Conservation (phyloP, 2,113 vertebrate species). For the Mastomys coucha region DNA sequence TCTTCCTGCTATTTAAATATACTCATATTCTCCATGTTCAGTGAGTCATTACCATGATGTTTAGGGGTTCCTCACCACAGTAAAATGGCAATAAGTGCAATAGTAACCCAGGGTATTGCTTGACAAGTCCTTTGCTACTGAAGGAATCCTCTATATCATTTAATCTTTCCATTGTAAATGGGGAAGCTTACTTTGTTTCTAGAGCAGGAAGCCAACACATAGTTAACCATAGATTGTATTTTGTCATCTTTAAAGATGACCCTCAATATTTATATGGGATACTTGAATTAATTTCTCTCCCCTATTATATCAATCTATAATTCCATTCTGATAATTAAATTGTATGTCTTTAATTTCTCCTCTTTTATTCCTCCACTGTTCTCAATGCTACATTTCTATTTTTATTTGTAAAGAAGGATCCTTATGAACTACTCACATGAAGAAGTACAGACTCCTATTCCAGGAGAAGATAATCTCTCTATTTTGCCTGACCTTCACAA, state of each 20-base stretch:
- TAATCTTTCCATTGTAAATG: background rate
- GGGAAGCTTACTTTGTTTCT: background rate
- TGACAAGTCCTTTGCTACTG: background rate
- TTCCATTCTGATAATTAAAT: conserved; percentile 16
- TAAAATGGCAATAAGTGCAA: background rate
- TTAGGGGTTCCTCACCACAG: background rate
- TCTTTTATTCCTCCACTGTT: background rate
- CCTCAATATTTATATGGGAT: background rate
- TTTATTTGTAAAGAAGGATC: conserved; percentile 13
- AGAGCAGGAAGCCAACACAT: background rate
- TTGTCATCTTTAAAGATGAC: background rate
- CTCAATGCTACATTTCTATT: conserved; percentile 29
- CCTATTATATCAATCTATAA: background rate
- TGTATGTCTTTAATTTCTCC: conserved; percentile 4
- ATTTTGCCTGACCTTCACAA: conserved; percentile 38
- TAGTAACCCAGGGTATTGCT: background rate
- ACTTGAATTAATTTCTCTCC: conserved; percentile 21
- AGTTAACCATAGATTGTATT: background rate
- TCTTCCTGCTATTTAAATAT: background rate
- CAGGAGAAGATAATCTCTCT: background rate
- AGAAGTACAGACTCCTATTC: conserved; percentile 1
- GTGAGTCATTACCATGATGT: background rate
- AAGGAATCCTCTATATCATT: background rate
- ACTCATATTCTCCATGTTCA: background rate
- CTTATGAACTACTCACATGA: background rate